Conservation (phyloP, 2,113 vertebrate species). For the Picathartes gymnocephalus region DNA sequence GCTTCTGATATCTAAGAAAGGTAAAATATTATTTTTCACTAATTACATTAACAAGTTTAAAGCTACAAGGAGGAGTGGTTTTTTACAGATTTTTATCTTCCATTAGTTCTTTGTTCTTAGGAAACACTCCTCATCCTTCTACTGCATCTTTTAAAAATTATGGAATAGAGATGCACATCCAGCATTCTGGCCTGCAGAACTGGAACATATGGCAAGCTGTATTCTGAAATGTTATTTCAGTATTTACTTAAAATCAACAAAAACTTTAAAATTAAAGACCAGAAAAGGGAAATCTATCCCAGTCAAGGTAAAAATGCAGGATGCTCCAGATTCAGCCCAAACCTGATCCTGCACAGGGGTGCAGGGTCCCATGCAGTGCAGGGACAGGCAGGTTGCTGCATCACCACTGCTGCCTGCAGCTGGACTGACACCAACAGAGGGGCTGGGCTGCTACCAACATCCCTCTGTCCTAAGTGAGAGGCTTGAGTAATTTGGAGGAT, state of each 20-base stretch:
- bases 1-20: background rate
- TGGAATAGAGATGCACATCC: background rate
- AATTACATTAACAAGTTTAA: background rate
- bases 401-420: background rate
- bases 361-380: fast-evolving
- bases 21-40: background rate
- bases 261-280: background rate
- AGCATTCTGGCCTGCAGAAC: background rate
- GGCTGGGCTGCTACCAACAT: background rate
- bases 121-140: background rate
- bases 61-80: background rate
- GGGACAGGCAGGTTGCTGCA: background rate
- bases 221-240: background rate
- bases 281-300: background rate
- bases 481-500: background rate
- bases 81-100: background rate
- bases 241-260: background rate
- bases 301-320: background rate
- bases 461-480: background rate
- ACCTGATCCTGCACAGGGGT: fast-evolving
- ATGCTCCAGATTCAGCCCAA: background rate
- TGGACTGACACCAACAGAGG: background rate
- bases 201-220: background rate
- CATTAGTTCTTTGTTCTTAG: background rate
- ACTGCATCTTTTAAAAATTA: background rate